phyloP scores from a whole-genome alignment of 2,797 vertebrate genomes.

The Danio jaintianensis region DNA sequence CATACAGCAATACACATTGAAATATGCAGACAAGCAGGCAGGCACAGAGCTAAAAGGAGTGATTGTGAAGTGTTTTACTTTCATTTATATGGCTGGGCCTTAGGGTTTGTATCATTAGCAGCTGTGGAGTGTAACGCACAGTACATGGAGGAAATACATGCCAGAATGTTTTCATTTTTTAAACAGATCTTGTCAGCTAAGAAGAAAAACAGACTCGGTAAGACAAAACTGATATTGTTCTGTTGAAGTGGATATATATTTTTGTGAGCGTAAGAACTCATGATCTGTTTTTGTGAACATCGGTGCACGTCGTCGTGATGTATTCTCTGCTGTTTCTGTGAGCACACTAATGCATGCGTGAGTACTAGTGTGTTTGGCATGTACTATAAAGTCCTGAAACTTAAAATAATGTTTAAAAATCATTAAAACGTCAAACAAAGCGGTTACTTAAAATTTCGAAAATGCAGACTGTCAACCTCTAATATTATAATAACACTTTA shows the following conservation, averaged over 20 bases:
- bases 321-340: slow-evolving; percentile 14
- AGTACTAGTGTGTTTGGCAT: background rate
- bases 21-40: slow-evolving; percentile 15
- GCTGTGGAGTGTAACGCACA: slow-evolving; percentile 1
- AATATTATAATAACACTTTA: background rate
- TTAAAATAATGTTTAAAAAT: background rate
- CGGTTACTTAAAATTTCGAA: background rate
- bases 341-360: background rate
- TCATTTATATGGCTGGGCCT: background rate
- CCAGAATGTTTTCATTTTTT: slow-evolving; percentile 34
- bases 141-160: slow-evolving; percentile 28
- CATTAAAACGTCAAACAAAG: background rate
- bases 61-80: background rate
- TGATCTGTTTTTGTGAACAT: background rate
- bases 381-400: background rate
- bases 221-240: slow-evolving; percentile 24
- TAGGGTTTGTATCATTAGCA: slow-evolving; percentile 6
- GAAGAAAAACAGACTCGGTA: slow-evolving; percentile 45
- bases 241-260: background rate
- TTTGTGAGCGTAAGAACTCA: background rate
- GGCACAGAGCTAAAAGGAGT: slow-evolving; percentile 10
- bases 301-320: background rate
- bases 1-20: background rate
- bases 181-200: slow-evolving; percentile 26
- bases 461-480: background rate